Evolutionary conservation across 2,113 vertebrate species (phyloP), one percentile per base, ranked within the genome.

Genomic region (Sorex araneus): DNA sequence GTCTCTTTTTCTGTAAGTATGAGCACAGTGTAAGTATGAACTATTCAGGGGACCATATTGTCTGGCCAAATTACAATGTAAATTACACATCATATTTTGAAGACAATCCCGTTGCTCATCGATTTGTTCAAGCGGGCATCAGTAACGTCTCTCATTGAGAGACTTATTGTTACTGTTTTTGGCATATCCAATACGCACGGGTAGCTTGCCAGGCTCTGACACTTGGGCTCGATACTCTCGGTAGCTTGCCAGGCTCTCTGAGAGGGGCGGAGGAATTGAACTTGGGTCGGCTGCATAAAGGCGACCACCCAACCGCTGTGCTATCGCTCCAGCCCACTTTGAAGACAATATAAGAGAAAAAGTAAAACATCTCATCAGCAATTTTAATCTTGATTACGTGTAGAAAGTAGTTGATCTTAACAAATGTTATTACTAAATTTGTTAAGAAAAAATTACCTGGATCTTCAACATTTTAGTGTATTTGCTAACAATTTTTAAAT

Each of bases 361-460:
- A 18, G 19, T 54, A 73, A 75, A 64, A 83, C 57, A 32, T 77
- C 47, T 82, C 32, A 69, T 45, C 34, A 71, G 30, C 92, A 63
- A 69, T 90, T 87, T 96, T 73, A 82, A 93, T 83, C 82, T 71
- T 63, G 34, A 57, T 83, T 84, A 64, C 11, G 28, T 84, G 28
- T 64, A 85, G 67, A 40, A 84, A 92, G 32, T 75, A 75, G 57
- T 47, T 66, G 34, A 50, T 76, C 92, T 66, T 69, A 45, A 21
- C 36, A 40, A 40, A 40, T n/a, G 32, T 66, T 3, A 28, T 23
- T 60, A 60, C 21, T 66, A 66, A 9, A 66, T 21, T 12, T 66
- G 25, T 66, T 30, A 30, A 66, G 25, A 23, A 66, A 25, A 3
- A 66, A 66, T 66, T 66, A 28, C 21, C 28, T 66, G 9, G 16